A percentile compares a stretch with the other conserved stretches of the same genome.
Conservation (phyloP, 2,113 vertebrate genomes). For the Aegithalos caudatus region DNA sequence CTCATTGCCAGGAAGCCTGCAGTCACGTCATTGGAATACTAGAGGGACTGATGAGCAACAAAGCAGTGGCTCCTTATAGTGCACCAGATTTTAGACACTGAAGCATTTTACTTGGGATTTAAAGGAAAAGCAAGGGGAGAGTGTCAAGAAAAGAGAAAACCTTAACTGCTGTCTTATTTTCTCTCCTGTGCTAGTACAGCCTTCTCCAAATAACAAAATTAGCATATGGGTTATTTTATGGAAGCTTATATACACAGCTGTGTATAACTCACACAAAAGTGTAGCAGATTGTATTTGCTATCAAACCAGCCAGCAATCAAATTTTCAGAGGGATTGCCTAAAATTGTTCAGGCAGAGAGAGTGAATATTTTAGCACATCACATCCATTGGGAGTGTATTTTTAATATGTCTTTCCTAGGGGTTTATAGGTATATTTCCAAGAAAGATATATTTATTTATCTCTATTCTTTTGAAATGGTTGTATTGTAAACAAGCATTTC, state of each 20-base stretch:
- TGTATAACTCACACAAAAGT: neutral
- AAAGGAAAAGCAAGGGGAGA: neutral
- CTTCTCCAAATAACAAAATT: neutral
- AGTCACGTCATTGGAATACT: neutral
- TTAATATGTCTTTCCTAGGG: neutral
- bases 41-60: neutral
- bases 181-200: neutral
- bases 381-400: neutral
- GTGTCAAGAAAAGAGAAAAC: neutral
- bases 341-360: neutral
- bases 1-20: neutral
- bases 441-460: neutral
- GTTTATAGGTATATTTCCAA: neutral
- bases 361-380: neutral
- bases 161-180: neutral
- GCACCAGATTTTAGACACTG: neutral
- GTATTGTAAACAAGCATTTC: neutral
- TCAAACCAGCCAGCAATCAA: constrained; percentile 1
- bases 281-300: constrained; percentile 18
- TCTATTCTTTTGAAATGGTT: neutral
- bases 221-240: neutral
- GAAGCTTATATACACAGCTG: neutral
- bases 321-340: constrained; percentile 16
- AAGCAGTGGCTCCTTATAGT: neutral
- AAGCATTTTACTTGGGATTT: neutral